Percentiles rank a stretch among this genome's conserved stretches.
Evolutionary conservation across 2,113 vertebrate genomes (phyloP).

Genomic region (Protobothrops mucrosquamatus): DNA sequence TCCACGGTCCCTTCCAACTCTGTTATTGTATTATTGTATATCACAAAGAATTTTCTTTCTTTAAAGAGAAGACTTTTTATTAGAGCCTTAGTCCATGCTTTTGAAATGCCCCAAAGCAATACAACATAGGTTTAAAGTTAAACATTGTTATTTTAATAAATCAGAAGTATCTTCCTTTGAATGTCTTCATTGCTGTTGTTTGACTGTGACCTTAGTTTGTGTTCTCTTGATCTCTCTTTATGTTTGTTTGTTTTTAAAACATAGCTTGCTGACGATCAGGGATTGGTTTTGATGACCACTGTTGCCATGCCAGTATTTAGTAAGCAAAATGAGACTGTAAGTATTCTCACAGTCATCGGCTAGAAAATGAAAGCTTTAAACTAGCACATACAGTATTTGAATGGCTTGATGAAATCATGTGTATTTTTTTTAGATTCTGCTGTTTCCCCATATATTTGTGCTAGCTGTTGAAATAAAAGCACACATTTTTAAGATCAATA

Average conservation of each 20-base stretch:
- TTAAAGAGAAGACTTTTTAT: background rate
- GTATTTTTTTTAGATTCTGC: background rate
- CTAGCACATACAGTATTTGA: background rate
- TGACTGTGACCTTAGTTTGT: background rate
- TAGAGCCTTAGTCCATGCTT: background rate
- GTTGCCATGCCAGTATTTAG: slow-evolving; percentile 99
- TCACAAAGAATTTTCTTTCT: slow-evolving; percentile 17
- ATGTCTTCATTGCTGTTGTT: background rate
- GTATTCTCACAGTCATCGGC: slow-evolving; percentile 60
- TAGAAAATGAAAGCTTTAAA: slow-evolving; percentile 8
- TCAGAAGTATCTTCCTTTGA: background rate
- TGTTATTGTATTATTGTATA: too few relatives aligned
- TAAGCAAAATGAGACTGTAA: slow-evolving; percentile 98
- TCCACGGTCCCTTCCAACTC: too few relatives aligned
- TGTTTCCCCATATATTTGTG: background rate
- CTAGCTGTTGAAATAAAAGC: slow-evolving; percentile 19
- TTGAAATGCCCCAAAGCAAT: background rate
- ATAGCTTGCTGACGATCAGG: slow-evolving; percentile 87
- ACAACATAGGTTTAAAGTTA: background rate
- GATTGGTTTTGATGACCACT: slow-evolving; percentile 94
- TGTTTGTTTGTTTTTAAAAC: slow-evolving; percentile 43
- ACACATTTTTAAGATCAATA: slow-evolving; percentile 10
- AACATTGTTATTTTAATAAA: background rate
- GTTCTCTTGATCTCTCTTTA: slow-evolving; percentile 34
- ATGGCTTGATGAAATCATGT: background rate